phyloP scores from a whole-genome alignment of 1,140 invertebrate genomes.

The Eufriesea mexicana region DNA sequence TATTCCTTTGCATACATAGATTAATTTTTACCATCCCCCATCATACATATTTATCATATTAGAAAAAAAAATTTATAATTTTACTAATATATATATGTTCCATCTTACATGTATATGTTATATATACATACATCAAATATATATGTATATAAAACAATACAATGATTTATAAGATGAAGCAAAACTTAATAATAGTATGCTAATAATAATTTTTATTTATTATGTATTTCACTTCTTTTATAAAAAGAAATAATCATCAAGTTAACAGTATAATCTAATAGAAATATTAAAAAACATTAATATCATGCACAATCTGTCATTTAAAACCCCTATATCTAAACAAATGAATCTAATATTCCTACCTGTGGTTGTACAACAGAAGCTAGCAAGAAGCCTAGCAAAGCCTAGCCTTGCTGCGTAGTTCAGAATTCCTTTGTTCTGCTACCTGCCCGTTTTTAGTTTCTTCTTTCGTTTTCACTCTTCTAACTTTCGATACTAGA shows the following conservation, averaged over 20 bases:
- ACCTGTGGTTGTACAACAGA: constrained; percentile 75
- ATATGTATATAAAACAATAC: background rate
- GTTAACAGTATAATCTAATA: constrained; percentile 22
- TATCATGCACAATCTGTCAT: constrained; percentile 40
- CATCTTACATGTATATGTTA: background rate
- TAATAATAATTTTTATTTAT: background rate
- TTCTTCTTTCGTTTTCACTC: constrained; percentile 64
- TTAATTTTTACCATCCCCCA: background rate
- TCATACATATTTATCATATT: background rate
- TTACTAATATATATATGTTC: background rate
- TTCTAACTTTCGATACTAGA: constrained; percentile 66
- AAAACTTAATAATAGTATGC: constrained; percentile 7
- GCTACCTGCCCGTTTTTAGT: constrained; percentile 76
- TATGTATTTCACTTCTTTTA: background rate
- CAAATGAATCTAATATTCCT: constrained; percentile 76
- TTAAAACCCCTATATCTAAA: constrained; percentile 60
- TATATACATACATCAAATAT: background rate
- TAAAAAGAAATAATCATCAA: constrained; percentile 22
- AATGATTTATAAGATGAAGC: background rate
- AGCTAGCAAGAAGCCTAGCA: constrained; percentile 72
- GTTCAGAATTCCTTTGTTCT: constrained; percentile 73
- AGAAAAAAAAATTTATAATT: background rate
- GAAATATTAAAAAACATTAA: constrained; percentile 37
- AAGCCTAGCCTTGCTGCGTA: constrained; percentile 72
- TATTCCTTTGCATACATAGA: background rate